Base-by-base conservation (phyloP, 1,140 invertebrate species). In the Magallana ariakensis region DNA sequence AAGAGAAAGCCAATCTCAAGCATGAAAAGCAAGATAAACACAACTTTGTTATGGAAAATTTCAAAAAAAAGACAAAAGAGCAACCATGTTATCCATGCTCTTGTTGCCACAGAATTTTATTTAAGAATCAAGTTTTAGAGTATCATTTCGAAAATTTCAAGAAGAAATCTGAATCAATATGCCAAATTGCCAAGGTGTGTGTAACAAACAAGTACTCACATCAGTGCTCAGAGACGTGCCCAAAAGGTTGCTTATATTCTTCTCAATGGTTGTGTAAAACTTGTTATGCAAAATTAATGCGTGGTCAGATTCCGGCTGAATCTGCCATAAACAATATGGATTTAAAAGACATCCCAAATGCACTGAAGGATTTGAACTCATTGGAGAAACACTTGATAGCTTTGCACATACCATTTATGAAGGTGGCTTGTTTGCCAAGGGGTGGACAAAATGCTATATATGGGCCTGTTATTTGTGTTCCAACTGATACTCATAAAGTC, bases 381-480 rank as follows among this genome's bases (percentile, higher is more conserved):
- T 33, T 33, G 33, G 33, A 33, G 33, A 33, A 33, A 33, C 33
- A 33, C 33, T 33, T 85, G 19, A 54, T 85, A 53, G 62, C 84
- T n/a, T 10, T 57, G 15, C 46, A 56, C 26, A 81, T 86, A 26
- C 70, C 85, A 57, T 86, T 86, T 22, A 86, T 75, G 66, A 86
- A 86, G 57, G 33, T 86, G 2, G 22, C 57, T 15, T 5, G 55
- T 15, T 60, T 86, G 16, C 85, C 85, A 16, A 46, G 80, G 56
- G 60, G 84, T 53, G 84, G 62, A 13, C 84, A 85, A 54, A 33
- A 70, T 70, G 62, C 58, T 56, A 58, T 86, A 19, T 46, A 86
- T 80, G 85, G 85, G 10, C 85, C 85, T 54, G 66, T 86, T 75
- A 54, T 86, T 56, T 80, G 84, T 85, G 84, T 85, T 8, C 84